Evolutionary conservation across 2,797 vertebrate genomes (phyloP).

Genomic region (Okamejei kenojei): DNA sequence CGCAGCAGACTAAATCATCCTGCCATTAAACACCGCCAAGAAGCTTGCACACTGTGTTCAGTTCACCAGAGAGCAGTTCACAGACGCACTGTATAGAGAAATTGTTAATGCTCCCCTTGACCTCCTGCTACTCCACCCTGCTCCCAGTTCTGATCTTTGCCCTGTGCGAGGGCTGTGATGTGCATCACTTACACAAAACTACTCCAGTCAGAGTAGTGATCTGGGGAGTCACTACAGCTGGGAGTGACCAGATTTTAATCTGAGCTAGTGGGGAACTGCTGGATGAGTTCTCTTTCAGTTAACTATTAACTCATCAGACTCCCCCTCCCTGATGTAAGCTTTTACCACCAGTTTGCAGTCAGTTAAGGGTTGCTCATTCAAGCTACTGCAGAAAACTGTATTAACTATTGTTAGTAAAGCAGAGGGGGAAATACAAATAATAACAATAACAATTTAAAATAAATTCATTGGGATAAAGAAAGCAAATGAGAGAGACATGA

Average conservation of each 20-base stretch:
- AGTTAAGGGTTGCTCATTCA: not conserved
- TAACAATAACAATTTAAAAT: not conserved
- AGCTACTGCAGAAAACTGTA: not conserved
- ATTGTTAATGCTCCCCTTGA: slow-evolving; percentile 63
- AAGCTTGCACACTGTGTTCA: slow-evolving; percentile 60
- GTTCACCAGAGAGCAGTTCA: slow-evolving; percentile 64
- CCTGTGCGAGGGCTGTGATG: slow-evolving; percentile 61
- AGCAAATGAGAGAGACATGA: not conserved
- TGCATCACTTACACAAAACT: slow-evolving; percentile 63
- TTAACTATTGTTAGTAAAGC: not conserved
- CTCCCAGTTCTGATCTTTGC: slow-evolving; percentile 55
- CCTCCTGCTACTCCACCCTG: slow-evolving; percentile 57
- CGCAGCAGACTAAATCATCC: slow-evolving; percentile 77
- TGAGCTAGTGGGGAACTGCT: not conserved
- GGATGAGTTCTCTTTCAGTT: not conserved
- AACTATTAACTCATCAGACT: slow-evolving; percentile 5
- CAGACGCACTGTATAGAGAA: slow-evolving; percentile 57
- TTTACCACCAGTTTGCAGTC: not conserved
- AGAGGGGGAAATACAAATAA: not conserved
- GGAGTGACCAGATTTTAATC: slow-evolving; percentile 47
- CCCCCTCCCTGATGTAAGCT: not conserved
- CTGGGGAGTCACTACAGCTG: slow-evolving; percentile 55
- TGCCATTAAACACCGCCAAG: slow-evolving; percentile 68
- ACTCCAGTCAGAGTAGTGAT: slow-evolving; percentile 41
- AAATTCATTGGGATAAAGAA: not conserved